Base-by-base conservation (phyloP, 2,113 vertebrate species). In the Albula goreensis region DNA sequence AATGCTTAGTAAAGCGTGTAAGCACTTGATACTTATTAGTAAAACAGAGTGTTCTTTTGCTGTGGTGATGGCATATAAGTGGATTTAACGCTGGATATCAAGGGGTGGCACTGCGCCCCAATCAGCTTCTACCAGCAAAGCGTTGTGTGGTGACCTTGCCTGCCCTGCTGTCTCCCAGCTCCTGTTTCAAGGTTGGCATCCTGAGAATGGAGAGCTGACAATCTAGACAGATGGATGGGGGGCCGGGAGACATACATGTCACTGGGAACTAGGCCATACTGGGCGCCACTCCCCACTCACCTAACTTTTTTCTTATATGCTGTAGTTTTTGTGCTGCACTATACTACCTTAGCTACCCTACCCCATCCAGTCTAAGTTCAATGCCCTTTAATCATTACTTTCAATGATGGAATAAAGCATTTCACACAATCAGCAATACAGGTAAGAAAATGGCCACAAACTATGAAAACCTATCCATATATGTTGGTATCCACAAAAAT, bases 111-210 rank as follows among this genome's bases (percentile, higher is more conserved):
- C 5, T 11, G 70, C 10, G 25, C 70, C 70, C 6, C 10, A 10
- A 31, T 31, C n/a, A 74, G 70, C 70, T 74, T 93, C 88, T 91
- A 84, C 87, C n/a, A 86, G 89, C 82, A 70, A n/a, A 2, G 10
- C 51, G 77, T 49, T 48, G 50, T 48, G 56, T 49, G 78, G 49
- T 22, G 50, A 81, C 50, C 80, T 48, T 9, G 80, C 49, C 80
- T 12, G 50, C 5, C n/a, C 70, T 50, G 74, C 57, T 53, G 19
- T 49, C 82, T 85, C 88, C 93, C 90, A 85, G 86, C 85, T 91
- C 85, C 78, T 82, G 86, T 95, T 95, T 93, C 94, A 93, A 74
- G 9, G 80, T 88, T 92, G 88, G 89, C 89, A 89, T 87, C 88
- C 79, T 57, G 90, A 91, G 90, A 93, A 94, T 93, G 91, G 63